Evolutionary conservation across 2,113 vertebrate species (phyloP).

Genomic region (Nothobranchius kuhntae): DNA sequence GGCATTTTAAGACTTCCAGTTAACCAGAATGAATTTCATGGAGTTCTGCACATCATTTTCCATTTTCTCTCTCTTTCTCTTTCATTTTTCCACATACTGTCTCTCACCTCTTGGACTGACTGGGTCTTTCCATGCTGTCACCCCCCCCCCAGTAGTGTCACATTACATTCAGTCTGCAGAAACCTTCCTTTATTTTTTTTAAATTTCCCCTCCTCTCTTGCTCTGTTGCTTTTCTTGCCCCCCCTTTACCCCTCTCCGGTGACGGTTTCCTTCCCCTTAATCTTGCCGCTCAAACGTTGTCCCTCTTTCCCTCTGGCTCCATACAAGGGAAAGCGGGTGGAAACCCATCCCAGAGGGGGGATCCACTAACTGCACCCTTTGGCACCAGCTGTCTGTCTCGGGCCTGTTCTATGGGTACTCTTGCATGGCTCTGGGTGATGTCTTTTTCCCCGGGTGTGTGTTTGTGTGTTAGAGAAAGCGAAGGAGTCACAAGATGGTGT

Average conservation of each 20-base stretch:
- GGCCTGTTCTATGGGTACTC: constrained; percentile 37
- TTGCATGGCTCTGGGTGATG: constrained; percentile 31
- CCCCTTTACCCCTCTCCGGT: constrained; percentile 13
- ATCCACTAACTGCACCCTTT: constrained; percentile 63
- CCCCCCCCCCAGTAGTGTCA: constrained; percentile 40
- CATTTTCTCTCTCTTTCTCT: constrained; percentile 6
- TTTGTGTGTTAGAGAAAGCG: neutral
- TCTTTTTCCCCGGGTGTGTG: constrained; percentile 20
- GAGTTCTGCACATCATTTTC: constrained; percentile 33
- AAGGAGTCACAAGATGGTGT: constrained; percentile 33
- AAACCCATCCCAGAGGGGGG: constrained; percentile 52
- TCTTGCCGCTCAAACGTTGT: constrained; percentile 45
- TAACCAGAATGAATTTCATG: constrained; percentile 36
- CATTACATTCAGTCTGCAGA: constrained; percentile 64
- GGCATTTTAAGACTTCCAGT: constrained; percentile 19
- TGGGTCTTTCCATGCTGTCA: constrained; percentile 71
- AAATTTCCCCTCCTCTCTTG: constrained; percentile 29
- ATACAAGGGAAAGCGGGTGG: constrained; percentile 45
- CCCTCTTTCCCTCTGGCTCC: constrained; percentile 47
- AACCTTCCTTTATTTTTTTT: constrained; percentile 59
- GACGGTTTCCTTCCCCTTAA: constrained; percentile 57
- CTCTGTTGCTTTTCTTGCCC: constrained; percentile 26
- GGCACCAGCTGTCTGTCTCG: constrained; percentile 69
- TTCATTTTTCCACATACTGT: constrained; percentile 1
- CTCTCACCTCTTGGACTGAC: constrained; percentile 34